Base-by-base conservation (phyloP, 2,113 vertebrate species). In the Nannospalax galili region DNA sequence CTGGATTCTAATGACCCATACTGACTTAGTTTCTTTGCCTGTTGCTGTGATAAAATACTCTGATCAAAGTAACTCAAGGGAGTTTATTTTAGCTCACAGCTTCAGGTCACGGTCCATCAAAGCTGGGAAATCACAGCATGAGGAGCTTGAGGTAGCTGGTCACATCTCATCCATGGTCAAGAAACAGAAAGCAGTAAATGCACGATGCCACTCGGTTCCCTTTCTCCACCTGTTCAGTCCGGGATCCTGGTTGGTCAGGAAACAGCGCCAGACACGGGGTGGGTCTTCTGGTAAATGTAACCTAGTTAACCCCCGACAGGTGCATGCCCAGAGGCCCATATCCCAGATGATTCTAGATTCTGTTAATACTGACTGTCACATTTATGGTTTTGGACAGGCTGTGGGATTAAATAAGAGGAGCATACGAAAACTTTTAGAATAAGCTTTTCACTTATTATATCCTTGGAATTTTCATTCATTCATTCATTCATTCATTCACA, bases 381-480 rank as follows among this genome's bases (percentile, higher is more conserved):
- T 9, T 22, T 45, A 52, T 52, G n/a, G 52, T 92, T 70, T 42
- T 1, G 56, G 74, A 78, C 28, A 40, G 10, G 67, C 45, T 45
- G 5, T 96, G 40, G 60, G 52, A 60, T 86, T 73, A 87, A 85
- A 17, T 80, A 94, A 94, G 84, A 70, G 58, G 22, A 60, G 22
- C 52, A 62, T 30, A 45, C 7, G 12, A 45, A 86, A 69, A 77
- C 16, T 79, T 79, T 77, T 84, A 56, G 40, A 92, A 77, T 37
- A 70, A 87, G 28, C 40, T 64, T 70, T 87, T 93, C 19, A 62
- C 56, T 62, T 80, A 0, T 62, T 90, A 1, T 58, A 7, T 88
- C 89, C 79, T 72, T 45, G 48, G 87, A 70, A 42, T 48, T 75
- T 89, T 85, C 79, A 75, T 72, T 85, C 67, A 62, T 89, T 85